Evolutionary conservation across 1,140 invertebrate species (phyloP), one percentile per base, ranked within the genome.

Genomic region (Lepidurus arcticus): DNA sequence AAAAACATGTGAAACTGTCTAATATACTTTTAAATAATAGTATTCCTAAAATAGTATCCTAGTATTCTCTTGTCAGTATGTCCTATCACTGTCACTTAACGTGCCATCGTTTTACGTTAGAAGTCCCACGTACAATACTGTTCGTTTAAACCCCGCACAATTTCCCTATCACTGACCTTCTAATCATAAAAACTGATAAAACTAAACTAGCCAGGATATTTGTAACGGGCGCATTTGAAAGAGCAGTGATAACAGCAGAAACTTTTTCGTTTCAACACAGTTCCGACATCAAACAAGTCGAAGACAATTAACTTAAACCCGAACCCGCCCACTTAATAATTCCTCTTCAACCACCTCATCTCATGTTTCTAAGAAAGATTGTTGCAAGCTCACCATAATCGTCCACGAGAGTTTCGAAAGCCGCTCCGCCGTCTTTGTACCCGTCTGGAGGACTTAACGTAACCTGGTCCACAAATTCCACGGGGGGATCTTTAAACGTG

Each of bases 361-460:
- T 65, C 13, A 7, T 1, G 4, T 7, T 13, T 24, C 74, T 16
- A 11, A 74, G 11, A 78, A 78, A 47, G 45, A 42, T 7, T 45
- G 4, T 44, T 13, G 9, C n/a, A 53, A 65, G 21, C 76, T 65
- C 42, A 75, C 78, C 78, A 16, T 73, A 78, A 13, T 73, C 47
- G 44, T 78, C 47, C 26, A 78, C 76, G 3, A 26, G 42, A 1
- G 65, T 78, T 78, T 78, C 78, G 44, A 78, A 45, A 43, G 65
- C 78, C 8, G 78, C 76, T 42, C 75, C 80, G 42, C 90, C 86
- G 82, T 94, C 92, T 84, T 94, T 94, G 86, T 94, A 94, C 8
- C 92, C 92, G 82, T 94, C 93, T 10, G 93, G 93, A 74, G 93
- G 93, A 83, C 92, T 94, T 7, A 94, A 87, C 3, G 93, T 93